A percentile compares a stretch with the other conserved stretches of the same genome.
Evolutionary conservation across 2,113 vertebrate genomes (phyloP).

Genomic region (Boleophthalmus pectinirostris): DNA sequence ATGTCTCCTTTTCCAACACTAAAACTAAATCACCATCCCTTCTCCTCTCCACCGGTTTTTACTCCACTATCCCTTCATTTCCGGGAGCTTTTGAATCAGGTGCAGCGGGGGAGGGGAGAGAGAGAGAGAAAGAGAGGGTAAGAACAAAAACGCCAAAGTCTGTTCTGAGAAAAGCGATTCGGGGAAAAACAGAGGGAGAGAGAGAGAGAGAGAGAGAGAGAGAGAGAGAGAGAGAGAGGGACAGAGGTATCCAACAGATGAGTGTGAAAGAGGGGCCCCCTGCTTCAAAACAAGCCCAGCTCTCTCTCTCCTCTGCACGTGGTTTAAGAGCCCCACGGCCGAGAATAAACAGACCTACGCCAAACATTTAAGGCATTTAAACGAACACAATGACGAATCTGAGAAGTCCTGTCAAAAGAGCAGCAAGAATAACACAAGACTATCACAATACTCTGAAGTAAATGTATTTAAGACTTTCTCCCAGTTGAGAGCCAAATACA

Average conservation of each 20-base stretch:
- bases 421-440: too few relatives aligned
- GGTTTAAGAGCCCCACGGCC: background rate
- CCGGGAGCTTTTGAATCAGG: constrained; percentile 15
- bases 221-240: background rate
- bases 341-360: too few relatives aligned
- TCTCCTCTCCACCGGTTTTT: background rate
- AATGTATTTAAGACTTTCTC: too few relatives aligned
- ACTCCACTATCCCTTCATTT: background rate
- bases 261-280: constrained; percentile 42
- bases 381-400: too few relatives aligned
- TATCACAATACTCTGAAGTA: too few relatives aligned
- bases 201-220: constrained; percentile 7
- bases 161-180: constrained; percentile 37
- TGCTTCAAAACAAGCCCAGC: constrained; percentile 23
- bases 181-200: constrained; percentile 25
- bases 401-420: too few relatives aligned
- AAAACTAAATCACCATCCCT: background rate
- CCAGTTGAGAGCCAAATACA: too few relatives aligned
- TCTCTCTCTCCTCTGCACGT: constrained; percentile 22
- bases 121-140: background rate
- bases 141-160: constrained; percentile 14
- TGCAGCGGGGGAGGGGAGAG: constrained; percentile 12
- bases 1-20: too few relatives aligned
- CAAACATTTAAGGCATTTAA: too few relatives aligned
- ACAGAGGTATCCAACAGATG: constrained; percentile 33